Evolutionary conservation across 1,140 invertebrate genomes (phyloP), one percentile per base, ranked within the genome.

Genomic region (Drosophila pandora): DNA sequence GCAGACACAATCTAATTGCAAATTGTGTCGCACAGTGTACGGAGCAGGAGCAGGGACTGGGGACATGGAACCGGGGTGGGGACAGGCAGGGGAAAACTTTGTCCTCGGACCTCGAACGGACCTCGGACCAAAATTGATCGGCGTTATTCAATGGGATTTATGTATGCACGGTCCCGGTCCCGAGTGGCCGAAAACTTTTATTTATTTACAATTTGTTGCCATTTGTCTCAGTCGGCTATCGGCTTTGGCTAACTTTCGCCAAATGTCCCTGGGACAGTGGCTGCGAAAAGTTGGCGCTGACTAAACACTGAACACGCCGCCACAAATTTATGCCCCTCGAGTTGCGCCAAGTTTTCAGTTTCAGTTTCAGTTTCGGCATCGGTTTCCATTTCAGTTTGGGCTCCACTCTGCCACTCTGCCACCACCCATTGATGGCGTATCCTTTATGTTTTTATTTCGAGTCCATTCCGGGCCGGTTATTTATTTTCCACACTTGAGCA

Each of bases 1-100:
- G 13, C 52, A 37, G 48, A 54, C 62, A 53, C 80, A 84, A 84
- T 68, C 58, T 80, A 85, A 85, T 84, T 80, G 76, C 81, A 85
- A 80, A 84, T 85, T 68, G 73, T 84, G 62, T 71, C 58, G 59
- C 43, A 43, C 65, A 84, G 80, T 68, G 65, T 84, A 57, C 30
- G 7, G 8, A 1, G 2, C 1, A n/a, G 9, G 34, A 37, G 34
- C 7, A 10, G 10, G 39, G 13, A 17, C 2, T 25, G 25, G 7
- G 25, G 25, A 6, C 5, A 6, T 28, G 25, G 25, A 6, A 25
- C 25, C 25, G 4, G 4, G 25, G 25, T 23, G n/a, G n/a, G 8
- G 30, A 6, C 32, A 1, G 30, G 7, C 6, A 32, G 30, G 30
- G 17, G 41, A 52, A 67, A 67, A 67, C 47, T 74, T 76, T 68